Percentiles rank a stretch among this genome's conserved stretches.
Evolutionary conservation across 1,140 invertebrate genomes (phyloP).

Genomic region (Leptonema lineaticorne): DNA sequence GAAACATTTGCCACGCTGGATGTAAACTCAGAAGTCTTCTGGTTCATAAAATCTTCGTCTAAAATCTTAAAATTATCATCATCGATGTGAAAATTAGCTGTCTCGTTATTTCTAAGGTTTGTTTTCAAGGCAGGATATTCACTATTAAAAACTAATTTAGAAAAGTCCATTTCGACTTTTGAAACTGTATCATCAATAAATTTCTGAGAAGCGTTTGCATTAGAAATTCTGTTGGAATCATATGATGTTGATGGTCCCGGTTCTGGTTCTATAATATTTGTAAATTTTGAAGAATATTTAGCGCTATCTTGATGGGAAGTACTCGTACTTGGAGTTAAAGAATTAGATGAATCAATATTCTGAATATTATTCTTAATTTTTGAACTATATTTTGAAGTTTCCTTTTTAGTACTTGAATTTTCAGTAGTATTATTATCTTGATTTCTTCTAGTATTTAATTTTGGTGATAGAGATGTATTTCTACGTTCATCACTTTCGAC

Average conservation of each 20-base stretch:
- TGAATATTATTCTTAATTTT: background rate
- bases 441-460: background rate
- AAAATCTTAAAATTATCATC: background rate
- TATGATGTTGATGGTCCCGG: background rate
- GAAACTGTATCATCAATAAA: background rate
- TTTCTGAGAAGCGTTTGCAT: constrained; percentile 1
- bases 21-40: constrained; percentile 4
- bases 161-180: constrained; percentile 13
- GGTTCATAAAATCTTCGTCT: background rate
- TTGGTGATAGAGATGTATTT: background rate
- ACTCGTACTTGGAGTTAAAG: background rate
- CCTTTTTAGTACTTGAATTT: background rate
- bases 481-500: too few species aligned
- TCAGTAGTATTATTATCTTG: background rate
- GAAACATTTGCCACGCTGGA: constrained; percentile 35
- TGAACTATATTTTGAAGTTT: background rate
- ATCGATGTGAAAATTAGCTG: background rate
- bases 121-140: background rate
- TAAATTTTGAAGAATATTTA: background rate
- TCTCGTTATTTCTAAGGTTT: background rate
- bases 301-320: background rate
- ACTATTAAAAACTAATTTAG: background rate
- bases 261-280: background rate
- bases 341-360: background rate
- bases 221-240: background rate